Base-by-base conservation (phyloP, 2,797 vertebrate genomes). In the Alca torda region DNA sequence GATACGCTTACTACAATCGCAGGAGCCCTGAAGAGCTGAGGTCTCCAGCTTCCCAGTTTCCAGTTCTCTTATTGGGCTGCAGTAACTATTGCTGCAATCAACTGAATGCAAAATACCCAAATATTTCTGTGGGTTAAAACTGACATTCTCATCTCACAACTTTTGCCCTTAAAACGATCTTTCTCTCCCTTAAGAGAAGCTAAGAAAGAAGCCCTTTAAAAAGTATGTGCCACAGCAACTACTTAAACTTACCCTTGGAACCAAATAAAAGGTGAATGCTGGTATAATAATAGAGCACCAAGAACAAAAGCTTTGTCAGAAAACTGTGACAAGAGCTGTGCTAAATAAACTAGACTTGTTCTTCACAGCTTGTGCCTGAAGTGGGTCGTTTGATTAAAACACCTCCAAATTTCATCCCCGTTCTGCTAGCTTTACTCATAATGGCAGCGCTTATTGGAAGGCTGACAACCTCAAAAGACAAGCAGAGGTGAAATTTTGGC, bases 111-210 rank as follows among this genome's bases (percentile, higher is more conserved):
- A 95, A 84, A 86, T 50, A 76, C 7, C 14, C 37, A 33, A 64
- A n/a, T 75, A 86, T 91, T 97, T 96, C 74, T 81, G 54, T 85
- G 69, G 43, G 20, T 92, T 96, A 92, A 95, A 96, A 94, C 45
- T 67, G 67, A 63, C 60, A 33, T 83, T 93, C 74, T 83, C n/a
- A 78, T 78, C 69, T 95, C 50, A 41, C n/a, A 56, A 31, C 79
- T 89, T 96, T 86, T 72, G 46, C 56, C 56, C 64, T 90, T 91
- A 85, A 84, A 95, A 75, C 41, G 10, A 45, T 92, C 68, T 87
- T 86, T 61, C 28, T 84, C 31, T 84, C 33, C 20, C 59, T 53
- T 48, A 64, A 91, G 31, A 87, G 21, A 79, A 91, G 21, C 25
- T 46, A 54, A 84, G 68, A 56, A 75, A 83, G 43, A 91, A 87